phyloP scores from a whole-genome alignment of 2,113 vertebrate genomes.

The Hypocryptadius cinnamomeus region DNA sequence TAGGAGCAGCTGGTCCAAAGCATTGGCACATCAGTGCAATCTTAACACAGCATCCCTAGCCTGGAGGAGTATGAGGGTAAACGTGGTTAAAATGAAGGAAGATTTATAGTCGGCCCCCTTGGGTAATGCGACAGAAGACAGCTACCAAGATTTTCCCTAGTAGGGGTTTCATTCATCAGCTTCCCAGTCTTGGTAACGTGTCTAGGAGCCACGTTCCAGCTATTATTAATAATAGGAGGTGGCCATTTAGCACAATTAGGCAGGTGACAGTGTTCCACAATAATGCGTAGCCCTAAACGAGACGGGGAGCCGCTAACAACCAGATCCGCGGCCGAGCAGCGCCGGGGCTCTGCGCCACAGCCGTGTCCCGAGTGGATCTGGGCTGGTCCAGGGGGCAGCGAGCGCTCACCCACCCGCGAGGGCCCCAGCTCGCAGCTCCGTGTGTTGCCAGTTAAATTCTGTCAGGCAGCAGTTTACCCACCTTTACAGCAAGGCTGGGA shows the following conservation, averaged over 20 bases:
- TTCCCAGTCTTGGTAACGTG: conserved; percentile 63
- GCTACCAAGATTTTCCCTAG: conserved; percentile 87
- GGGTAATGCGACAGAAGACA: conserved; percentile 85
- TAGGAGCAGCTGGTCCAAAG: conserved; percentile 98
- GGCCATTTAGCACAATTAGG: conserved; percentile 80
- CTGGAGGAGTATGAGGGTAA: conserved; percentile 81
- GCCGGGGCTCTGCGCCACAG: not conserved
- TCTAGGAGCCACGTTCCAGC: conserved; percentile 72
- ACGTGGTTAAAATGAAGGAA: conserved; percentile 94
- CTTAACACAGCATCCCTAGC: conserved; percentile 89
- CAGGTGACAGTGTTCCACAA: conserved; percentile 85
- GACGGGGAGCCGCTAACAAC: conserved; percentile 4
- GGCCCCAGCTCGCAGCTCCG: not conserved
- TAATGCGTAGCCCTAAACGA: conserved; percentile 33
- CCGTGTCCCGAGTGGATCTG: not conserved
- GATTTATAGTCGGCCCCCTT: conserved; percentile 95
- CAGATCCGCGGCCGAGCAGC: not conserved
- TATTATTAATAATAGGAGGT: conserved; percentile 83
- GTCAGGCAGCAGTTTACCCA: not conserved
- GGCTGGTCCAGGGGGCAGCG: not conserved
- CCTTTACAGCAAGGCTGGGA: not conserved
- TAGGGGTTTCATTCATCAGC: conserved; percentile 79
- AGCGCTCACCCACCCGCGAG: not conserved
- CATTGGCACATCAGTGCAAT: conserved; percentile 93
- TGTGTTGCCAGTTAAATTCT: not conserved